Base-by-base conservation (phyloP, 2,797 vertebrate species). In the Pagetopsis macropterus region DNA sequence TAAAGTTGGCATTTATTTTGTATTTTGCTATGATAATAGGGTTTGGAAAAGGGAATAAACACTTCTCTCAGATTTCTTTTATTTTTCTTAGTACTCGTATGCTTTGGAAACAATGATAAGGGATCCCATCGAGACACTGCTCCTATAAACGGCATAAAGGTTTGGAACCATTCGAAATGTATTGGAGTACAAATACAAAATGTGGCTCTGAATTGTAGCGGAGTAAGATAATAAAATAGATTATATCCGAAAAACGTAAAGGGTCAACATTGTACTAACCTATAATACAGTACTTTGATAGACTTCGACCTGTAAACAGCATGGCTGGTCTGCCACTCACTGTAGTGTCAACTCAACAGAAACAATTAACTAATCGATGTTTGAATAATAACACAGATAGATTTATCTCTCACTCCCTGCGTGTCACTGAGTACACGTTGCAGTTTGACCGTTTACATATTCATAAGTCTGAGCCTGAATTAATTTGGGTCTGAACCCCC, bases 391-490 rank as follows among this genome's bases (percentile, higher is more conserved):
- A 33, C 9, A 52, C 16, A 10, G 0, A 8, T 37, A 0, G 17
- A 46, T 6, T n/a, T 10, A 15, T 8, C 15, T 27, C 55, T 31
- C 33, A 46, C 40, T 58, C 23, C 17, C 23, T 23, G 46, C 17
- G 27, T 67, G 48, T 56, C 50, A 70, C 40, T 56, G 48, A 19
- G 12, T 3, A 4, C 37, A 65, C 8, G 5, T 19, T 65, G 71
- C 55, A 57, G 0, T 58, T 50, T 40, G 46, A n/a, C 43, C 46
- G 5, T 23, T 43, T 76, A 62, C 69, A 64, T 76, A 83, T 76
- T 72, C 54, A 76, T 73, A 41, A 71, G 56, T 51, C 15, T 61
- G 55, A 73, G 51, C 12, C 27, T 52, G 58, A 78, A 66, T 77
- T 66, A 41, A 76, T 76, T 51, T 54, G 23, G 23, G 45, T 56